Evolutionary conservation across 1,140 invertebrate species (phyloP).

Genomic region (Dendrolimus kikuchii): DNA sequence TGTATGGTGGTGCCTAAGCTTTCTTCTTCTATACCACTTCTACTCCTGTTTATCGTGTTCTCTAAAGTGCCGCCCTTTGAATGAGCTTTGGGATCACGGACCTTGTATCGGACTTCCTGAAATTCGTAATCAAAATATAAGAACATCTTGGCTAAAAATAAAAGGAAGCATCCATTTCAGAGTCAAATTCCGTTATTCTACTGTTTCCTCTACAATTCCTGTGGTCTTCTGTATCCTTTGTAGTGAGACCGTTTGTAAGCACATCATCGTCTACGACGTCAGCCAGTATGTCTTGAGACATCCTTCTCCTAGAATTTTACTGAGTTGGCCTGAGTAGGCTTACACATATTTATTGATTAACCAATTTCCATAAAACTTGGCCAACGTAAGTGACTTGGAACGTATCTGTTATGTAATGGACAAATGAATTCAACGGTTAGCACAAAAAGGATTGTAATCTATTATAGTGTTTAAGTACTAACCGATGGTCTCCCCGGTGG

Average conservation of each 20-base stretch:
- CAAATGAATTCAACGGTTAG: background rate
- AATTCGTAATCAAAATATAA: constrained; percentile 11
- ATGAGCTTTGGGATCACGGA: constrained; percentile 92
- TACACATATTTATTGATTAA: too few relatives aligned
- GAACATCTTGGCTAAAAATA: too few relatives aligned
- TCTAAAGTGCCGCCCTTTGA: constrained; percentile 92
- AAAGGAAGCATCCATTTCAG: too few relatives aligned
- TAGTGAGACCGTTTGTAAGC: constrained; percentile 4
- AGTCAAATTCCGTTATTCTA: background rate
- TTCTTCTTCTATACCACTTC: constrained; percentile 75
- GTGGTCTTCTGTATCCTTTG: background rate
- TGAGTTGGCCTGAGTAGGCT: too few relatives aligned
- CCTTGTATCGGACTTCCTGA: constrained; percentile 95
- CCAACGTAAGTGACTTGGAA: background rate
- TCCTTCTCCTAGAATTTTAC: too few relatives aligned
- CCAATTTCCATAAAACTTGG: constrained; percentile 9
- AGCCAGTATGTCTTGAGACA: too few relatives aligned
- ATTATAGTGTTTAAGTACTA: constrained; percentile 11
- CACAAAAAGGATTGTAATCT: background rate
- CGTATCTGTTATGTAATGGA: background rate
- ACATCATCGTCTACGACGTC: too few relatives aligned
- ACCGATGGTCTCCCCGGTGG: constrained; percentile 61
- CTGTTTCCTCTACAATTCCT: background rate
- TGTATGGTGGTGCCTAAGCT: constrained; percentile 73
- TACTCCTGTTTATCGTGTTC: constrained; percentile 88